Evolutionary conservation across 2,113 vertebrate genomes (phyloP).

Genomic region (Excalfactoria chinensis): DNA sequence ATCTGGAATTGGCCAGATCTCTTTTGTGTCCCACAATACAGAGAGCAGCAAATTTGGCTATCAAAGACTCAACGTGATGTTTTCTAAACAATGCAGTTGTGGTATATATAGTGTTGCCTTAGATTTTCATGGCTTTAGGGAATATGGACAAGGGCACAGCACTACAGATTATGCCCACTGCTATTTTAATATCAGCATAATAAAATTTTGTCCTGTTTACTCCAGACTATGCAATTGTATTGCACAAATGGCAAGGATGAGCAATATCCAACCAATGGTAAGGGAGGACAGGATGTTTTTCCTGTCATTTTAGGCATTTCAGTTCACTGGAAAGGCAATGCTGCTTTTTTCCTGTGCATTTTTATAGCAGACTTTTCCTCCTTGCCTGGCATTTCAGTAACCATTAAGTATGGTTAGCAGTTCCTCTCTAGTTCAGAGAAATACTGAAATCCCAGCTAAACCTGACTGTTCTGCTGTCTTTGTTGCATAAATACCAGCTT

Average conservation of each 20-base stretch:
- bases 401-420: not conserved
- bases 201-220: not conserved
- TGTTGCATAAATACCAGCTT: not conserved
- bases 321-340: not conserved
- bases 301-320: not conserved
- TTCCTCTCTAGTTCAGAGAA: not conserved
- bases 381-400: not conserved
- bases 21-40: not conserved
- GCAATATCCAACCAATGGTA: not conserved
- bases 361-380: not conserved
- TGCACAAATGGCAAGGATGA: not conserved
- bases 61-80: not conserved
- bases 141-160: not conserved
- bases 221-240: not conserved
- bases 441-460: constrained; percentile 9
- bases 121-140: constrained; percentile 4
- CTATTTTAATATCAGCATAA: not conserved
- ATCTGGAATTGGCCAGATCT: not conserved
- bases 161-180: not conserved
- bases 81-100: not conserved
- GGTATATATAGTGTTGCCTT: not conserved
- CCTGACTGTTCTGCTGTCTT: constrained; percentile 7
- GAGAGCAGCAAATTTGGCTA: not conserved
- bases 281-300: not conserved
- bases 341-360: not conserved